A percentile compares a stretch with the other conserved stretches of the same genome.
phyloP scores from a whole-genome alignment of 2,113 vertebrate genomes.

The Melanocharis versteri region DNA sequence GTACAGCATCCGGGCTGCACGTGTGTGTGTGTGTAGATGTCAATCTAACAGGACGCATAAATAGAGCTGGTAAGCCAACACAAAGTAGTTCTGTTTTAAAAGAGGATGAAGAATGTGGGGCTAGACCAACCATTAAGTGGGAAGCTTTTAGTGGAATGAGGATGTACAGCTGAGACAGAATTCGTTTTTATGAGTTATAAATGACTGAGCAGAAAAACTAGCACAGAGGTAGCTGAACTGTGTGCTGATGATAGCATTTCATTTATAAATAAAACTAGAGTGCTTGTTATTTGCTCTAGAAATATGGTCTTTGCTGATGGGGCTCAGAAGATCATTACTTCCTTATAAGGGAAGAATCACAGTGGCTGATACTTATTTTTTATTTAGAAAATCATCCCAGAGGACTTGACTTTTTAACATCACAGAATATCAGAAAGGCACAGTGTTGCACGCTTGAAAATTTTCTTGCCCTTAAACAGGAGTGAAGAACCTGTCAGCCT shows the following conservation, averaged over 20 bases:
- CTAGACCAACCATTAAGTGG: background rate
- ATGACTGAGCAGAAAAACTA: background rate
- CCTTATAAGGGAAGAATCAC: background rate
- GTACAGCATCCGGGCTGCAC: background rate
- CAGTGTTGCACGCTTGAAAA: background rate
- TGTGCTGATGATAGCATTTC: background rate
- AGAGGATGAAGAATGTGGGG: background rate
- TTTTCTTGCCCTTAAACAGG: slow-evolving; percentile 68
- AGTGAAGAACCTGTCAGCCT: slow-evolving; percentile 83
- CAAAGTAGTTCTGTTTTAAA: slow-evolving; percentile 20
- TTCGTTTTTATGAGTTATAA: background rate
- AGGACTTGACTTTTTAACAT: background rate
- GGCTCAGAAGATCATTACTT: background rate
- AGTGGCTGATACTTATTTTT: background rate
- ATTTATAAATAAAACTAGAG: background rate
- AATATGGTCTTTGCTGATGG: background rate
- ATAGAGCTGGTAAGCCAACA: background rate
- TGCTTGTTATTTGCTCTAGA: background rate
- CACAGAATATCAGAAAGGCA: background rate
- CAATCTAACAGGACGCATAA: background rate
- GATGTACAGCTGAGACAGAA: background rate
- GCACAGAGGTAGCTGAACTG: background rate
- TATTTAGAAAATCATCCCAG: background rate
- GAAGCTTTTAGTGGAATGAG: background rate
- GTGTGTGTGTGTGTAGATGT: background rate